These are phyloP conservation scores for Cacatua alba DNA, from an alignment of 2,113 vertebrate genomes.

Conservation along the genomic window DNA sequence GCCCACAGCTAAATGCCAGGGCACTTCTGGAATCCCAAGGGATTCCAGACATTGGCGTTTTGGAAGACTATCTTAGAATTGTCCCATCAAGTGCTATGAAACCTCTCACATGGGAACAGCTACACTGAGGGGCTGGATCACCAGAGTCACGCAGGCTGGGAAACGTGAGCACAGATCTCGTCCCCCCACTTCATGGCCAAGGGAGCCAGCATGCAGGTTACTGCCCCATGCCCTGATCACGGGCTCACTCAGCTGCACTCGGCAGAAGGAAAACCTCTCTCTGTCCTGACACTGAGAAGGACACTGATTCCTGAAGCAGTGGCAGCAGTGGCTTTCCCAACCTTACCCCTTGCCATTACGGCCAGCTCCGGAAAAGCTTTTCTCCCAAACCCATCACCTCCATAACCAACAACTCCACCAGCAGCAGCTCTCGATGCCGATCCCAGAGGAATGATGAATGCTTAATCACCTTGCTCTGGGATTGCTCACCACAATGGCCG, in stretches of 20 bases:
- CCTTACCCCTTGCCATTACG: background rate
- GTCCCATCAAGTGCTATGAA: background rate
- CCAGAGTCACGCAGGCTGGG: accelerated
- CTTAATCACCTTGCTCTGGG: background rate
- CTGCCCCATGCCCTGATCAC: no score
- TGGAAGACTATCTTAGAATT: background rate
- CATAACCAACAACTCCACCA: background rate
- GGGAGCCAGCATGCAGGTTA: background rate
- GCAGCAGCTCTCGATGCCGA: accelerated
- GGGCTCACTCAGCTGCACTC: accelerated
- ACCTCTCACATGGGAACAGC: background rate
- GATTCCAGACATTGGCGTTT: background rate
- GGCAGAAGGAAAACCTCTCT: background rate
- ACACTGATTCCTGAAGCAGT: background rate
- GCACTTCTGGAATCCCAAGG: background rate
- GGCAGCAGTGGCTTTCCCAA: background rate
- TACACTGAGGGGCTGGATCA: background rate
- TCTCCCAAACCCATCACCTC: background rate
- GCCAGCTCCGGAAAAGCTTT: background rate
- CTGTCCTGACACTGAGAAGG: background rate
- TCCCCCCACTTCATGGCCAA: accelerated
- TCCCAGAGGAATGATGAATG: background rate
- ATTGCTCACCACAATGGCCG: accelerated
- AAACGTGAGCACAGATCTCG: background rate
- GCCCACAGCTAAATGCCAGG: background rate